A percentile compares a stretch with the other conserved stretches of the same genome.
Evolutionary conservation across 2,888 invertebrate species (phyloP).

Genomic region (Microctonus aethiopoides): DNA sequence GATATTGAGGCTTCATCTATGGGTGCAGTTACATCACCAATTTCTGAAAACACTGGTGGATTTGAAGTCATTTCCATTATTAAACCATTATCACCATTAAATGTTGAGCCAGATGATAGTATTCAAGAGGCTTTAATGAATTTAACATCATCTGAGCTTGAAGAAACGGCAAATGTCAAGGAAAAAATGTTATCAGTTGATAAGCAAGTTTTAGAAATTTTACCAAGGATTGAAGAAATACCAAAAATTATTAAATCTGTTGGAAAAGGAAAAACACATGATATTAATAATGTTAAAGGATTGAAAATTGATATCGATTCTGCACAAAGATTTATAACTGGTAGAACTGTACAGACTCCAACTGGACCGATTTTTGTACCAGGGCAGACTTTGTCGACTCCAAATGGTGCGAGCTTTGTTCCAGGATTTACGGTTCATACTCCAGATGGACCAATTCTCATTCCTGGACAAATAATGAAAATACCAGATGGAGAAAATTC

Average conservation of each 20-base stretch:
- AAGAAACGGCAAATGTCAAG: slow-evolving; percentile 72
- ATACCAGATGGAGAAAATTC: slow-evolving; percentile 68
- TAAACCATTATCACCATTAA: slow-evolving; percentile 72
- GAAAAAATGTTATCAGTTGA: slow-evolving; percentile 71
- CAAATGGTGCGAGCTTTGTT: slow-evolving; percentile 76
- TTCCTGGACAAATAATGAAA: slow-evolving; percentile 79
- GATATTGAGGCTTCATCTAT: slow-evolving; percentile 66
- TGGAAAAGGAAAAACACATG: slow-evolving; percentile 72
- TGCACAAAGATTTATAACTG: slow-evolving; percentile 77
- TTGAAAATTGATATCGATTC: slow-evolving; percentile 75
- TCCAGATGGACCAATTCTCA: slow-evolving; percentile 75
- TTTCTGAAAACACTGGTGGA: slow-evolving; percentile 70
- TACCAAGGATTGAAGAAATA: slow-evolving; percentile 75
- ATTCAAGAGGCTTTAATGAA: slow-evolving; percentile 69
- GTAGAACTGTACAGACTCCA: slow-evolving; percentile 79
- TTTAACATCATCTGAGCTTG: slow-evolving; percentile 71
- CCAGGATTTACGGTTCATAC: slow-evolving; percentile 80
- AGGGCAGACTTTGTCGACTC: slow-evolving; percentile 79
- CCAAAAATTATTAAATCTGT: slow-evolving; percentile 70
- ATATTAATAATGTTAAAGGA: slow-evolving; percentile 74
- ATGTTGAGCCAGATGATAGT: slow-evolving; percentile 68
- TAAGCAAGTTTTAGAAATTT: slow-evolving; percentile 69
- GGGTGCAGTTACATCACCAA: slow-evolving; percentile 62
- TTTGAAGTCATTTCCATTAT: slow-evolving; percentile 75
- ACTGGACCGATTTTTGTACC: slow-evolving; percentile 79